Evolutionary conservation across 2,888 invertebrate genomes (phyloP).

Genomic region (Aporophyla nigra): DNA sequence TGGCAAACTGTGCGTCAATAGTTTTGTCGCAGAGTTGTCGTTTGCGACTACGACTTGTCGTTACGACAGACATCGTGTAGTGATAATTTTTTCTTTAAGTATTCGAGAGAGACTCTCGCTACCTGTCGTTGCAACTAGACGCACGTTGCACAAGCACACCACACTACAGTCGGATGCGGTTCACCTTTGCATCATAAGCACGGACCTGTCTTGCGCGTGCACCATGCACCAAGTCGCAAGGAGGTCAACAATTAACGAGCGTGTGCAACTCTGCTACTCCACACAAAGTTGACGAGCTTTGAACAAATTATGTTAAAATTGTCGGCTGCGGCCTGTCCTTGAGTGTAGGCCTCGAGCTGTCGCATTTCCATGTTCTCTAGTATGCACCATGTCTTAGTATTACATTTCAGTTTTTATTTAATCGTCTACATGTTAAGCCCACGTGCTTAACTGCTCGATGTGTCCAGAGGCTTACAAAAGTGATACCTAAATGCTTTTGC

Average conservation of each 20-base stretch:
- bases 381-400: neutral
- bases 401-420: neutral
- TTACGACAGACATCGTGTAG: neutral
- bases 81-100: neutral
- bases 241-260: neutral
- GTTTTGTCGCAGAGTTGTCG: neutral
- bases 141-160: too few species aligned
- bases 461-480: conserved; percentile 15
- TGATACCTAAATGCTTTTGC: conserved; percentile 2
- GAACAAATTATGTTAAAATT: neutral
- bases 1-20: neutral
- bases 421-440: neutral
- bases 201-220: neutral
- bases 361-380: neutral
- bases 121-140: too few species aligned
- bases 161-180: too few species aligned
- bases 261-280: neutral
- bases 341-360: neutral
- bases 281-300: neutral
- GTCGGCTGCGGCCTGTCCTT: neutral
- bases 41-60: neutral
- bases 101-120: neutral
- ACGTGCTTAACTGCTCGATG: conserved; percentile 11
- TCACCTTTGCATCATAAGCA: too few species aligned
- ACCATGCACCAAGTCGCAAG: neutral